Conservation (phyloP, 2,797 vertebrate species). For the Menidia menidia region DNA sequence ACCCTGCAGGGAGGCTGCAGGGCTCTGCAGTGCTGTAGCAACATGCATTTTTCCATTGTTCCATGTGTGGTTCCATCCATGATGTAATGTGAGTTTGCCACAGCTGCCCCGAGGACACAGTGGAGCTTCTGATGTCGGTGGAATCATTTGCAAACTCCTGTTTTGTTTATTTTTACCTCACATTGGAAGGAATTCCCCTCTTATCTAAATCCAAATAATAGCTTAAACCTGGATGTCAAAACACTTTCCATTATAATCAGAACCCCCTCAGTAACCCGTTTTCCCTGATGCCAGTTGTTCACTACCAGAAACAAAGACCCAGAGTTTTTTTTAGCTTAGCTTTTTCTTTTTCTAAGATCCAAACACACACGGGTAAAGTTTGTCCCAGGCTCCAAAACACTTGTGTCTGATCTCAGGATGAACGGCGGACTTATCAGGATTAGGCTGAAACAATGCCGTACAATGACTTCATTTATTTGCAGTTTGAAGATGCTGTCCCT, state of each 20-base stretch:
- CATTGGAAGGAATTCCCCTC: constrained; percentile 79
- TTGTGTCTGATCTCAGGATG: constrained; percentile 61
- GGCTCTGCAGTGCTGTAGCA: constrained; percentile 52
- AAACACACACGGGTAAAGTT: constrained; percentile 48
- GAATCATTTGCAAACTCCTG: constrained; percentile 71
- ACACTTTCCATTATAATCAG: constrained; percentile 77
- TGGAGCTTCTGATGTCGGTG: constrained; percentile 59
- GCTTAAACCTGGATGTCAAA: constrained; percentile 80
- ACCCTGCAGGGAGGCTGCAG: constrained; percentile 50
- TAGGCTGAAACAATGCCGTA: constrained; percentile 32
- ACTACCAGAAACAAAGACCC: constrained; percentile 48
- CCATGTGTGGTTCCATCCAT: constrained; percentile 66
- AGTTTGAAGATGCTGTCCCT: constrained; percentile 27
- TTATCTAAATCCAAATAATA: constrained; percentile 84
- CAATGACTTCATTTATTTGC: constrained; percentile 32
- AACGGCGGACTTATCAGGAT: constrained; percentile 56
- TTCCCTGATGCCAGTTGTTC: constrained; percentile 71
- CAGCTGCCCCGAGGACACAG: constrained; percentile 50
- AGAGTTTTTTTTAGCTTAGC: constrained; percentile 57
- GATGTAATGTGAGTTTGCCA: constrained; percentile 69
- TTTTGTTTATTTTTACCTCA: constrained; percentile 75
- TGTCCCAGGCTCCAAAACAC: constrained; percentile 37
- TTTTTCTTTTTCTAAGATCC: constrained; percentile 65
- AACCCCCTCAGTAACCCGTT: constrained; percentile 28
- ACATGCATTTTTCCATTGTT: constrained; percentile 76